These are phyloP conservation scores for Acomys russatus DNA, from an alignment of 2,797 vertebrate genomes.

Conservation along the genomic window DNA sequence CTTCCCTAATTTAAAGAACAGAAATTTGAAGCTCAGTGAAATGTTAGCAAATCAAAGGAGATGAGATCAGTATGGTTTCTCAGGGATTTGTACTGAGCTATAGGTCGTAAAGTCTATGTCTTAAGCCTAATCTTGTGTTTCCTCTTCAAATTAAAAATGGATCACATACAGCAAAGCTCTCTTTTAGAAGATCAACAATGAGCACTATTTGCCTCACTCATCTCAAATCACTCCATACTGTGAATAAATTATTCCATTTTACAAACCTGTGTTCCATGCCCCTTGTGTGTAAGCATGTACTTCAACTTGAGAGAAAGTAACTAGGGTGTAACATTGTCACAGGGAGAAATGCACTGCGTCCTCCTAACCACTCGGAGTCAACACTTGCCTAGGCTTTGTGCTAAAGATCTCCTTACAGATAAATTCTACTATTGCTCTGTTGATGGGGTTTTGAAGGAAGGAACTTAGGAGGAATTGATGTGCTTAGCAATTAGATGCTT, in stretches of 20 bases:
- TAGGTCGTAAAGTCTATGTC: not conserved
- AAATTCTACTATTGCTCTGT: constrained; percentile 15
- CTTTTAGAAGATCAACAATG: not conserved
- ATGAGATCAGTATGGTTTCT: not conserved
- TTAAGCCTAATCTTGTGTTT: not conserved
- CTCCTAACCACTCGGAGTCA: not conserved
- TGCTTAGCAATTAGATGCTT: not conserved
- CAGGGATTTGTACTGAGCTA: constrained; percentile 14
- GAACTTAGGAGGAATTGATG: not conserved
- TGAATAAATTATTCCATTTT: constrained; percentile 9
- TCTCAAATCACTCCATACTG: not conserved
- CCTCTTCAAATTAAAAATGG: not conserved
- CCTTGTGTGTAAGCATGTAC: not conserved
- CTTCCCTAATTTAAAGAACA: constrained; percentile 38
- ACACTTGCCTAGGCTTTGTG: not conserved
- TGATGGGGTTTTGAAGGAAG: not conserved
- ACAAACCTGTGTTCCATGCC: not conserved
- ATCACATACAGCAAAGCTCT: not conserved
- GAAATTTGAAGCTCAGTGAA: not conserved
- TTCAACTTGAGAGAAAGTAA: not conserved
- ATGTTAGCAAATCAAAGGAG: not conserved
- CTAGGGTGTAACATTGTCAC: not conserved
- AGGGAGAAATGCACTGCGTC: not conserved
- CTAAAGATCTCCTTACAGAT: not conserved
- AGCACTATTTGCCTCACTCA: not conserved